Conservation (phyloP, 2,113 vertebrate genomes). For the Synodontis membranacea region DNA sequence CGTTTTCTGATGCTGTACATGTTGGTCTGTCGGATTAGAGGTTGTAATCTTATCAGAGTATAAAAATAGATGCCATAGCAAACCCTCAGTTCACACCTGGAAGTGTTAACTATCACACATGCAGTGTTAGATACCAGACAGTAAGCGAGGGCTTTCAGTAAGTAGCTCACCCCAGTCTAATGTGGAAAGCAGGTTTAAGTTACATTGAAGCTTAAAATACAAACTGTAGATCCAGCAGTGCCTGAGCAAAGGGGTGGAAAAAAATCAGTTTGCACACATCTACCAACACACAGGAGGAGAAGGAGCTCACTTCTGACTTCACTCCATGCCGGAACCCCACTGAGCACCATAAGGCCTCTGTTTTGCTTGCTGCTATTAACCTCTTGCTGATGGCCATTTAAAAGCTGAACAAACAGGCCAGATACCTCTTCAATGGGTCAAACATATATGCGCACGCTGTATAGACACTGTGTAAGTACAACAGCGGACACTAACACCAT, state of each 20-base stretch:
- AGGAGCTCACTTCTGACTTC: conserved; percentile 37
- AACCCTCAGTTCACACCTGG: neutral
- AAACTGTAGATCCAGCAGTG: conserved; percentile 28
- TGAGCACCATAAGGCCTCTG: conserved; percentile 70
- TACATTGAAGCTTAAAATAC: neutral
- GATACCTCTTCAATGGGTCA: conserved; percentile 43
- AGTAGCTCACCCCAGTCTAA: neutral
- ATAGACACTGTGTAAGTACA: conserved; percentile 61
- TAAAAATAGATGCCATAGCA: conserved; percentile 42
- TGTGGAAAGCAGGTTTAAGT: neutral
- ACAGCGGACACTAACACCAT: conserved; percentile 50
- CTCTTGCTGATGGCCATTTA: conserved; percentile 56
- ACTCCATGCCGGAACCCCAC: conserved; percentile 53
- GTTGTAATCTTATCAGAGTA: conserved; percentile 39
- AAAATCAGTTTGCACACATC: conserved; percentile 54
- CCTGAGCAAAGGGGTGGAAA: conserved; percentile 42
- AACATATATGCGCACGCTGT: conserved; percentile 47
- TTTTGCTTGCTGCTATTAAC: conserved; percentile 64
- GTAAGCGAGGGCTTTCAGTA: neutral
- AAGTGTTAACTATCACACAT: conserved; percentile 36
- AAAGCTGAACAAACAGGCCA: conserved; percentile 53
- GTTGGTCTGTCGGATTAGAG: conserved; percentile 5
- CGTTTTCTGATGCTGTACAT: conserved; percentile 29
- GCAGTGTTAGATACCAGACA: conserved; percentile 15
- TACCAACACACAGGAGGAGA: conserved; percentile 49